These are phyloP conservation scores for Patiria miniata DNA, from an alignment of 35 echinoderm and acorn worm species.

Conservation along the genomic window DNA sequence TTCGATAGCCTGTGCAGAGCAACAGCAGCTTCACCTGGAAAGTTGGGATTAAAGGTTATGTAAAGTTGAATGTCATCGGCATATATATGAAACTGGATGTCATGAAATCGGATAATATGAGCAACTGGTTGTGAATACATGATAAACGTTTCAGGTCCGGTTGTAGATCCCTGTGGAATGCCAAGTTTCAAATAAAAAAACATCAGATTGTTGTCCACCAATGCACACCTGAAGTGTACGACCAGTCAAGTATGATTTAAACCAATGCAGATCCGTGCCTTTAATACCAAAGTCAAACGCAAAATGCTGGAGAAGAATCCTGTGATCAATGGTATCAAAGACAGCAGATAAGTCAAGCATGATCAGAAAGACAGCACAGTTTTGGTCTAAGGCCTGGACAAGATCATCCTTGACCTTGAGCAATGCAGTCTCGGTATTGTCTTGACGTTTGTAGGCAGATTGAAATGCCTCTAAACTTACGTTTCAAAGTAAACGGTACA, in stretches of 20 bases:
- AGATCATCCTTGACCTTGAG: no score
- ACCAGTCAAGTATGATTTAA: not conserved
- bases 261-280: constrained; percentile 32
- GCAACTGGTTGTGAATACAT: constrained; percentile 55
- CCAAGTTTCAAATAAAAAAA: not conserved
- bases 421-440: no score
- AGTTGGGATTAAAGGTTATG: no score
- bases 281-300: not conserved
- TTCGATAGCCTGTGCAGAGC: no score
- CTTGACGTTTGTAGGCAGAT: no score
- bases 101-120: constrained; percentile 47
- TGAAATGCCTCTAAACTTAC: no score
- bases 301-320: not conserved
- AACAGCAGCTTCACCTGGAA: no score
- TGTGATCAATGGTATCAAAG: constrained; percentile 60
- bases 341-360: constrained; percentile 13
- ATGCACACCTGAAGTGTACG: not conserved
- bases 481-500: no score
- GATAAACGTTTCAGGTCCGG: constrained; percentile 59
- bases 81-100: no score
- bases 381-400: no score
- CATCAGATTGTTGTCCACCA: not conserved
- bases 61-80: no score
- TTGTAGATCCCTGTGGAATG: constrained; percentile 74
- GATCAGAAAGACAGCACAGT: constrained; percentile 11